A percentile compares a stretch with the other conserved stretches of the same genome.
phyloP scores from a whole-genome alignment of 2,113 vertebrate genomes.

The Pelecanus crispus region DNA sequence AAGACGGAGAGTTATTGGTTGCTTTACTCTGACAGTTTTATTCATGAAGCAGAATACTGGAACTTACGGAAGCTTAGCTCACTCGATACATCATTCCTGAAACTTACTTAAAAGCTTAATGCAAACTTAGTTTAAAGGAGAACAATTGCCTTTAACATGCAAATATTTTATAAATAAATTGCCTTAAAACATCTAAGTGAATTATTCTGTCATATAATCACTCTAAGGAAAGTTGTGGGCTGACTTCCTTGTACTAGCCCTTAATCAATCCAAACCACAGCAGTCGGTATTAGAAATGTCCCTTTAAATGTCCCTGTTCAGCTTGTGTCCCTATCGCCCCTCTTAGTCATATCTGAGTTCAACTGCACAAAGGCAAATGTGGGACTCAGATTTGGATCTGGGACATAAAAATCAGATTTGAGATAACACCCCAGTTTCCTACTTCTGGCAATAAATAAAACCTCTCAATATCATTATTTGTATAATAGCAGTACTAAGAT shows the following conservation, averaged over 20 bases:
- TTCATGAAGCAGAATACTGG: slow-evolving; percentile 44
- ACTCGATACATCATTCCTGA: slow-evolving; percentile 54
- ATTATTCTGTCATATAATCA: slow-evolving; percentile 27
- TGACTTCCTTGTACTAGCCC: background rate
- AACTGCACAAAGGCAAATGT: background rate
- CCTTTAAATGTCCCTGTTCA: background rate
- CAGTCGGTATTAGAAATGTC: background rate
- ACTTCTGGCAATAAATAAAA: background rate
- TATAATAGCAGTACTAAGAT: background rate
- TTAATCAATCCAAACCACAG: background rate
- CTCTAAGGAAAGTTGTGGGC: background rate
- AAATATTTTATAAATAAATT: slow-evolving; percentile 46
- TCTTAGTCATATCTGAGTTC: background rate
- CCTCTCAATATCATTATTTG: background rate
- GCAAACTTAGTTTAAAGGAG: slow-evolving; percentile 45
- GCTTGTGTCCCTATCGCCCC: background rate
- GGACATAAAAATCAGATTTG: background rate
- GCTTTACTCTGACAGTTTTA: slow-evolving; percentile 50
- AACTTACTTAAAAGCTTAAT: slow-evolving; percentile 45
- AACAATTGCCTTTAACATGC: slow-evolving; percentile 46
- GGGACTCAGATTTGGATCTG: background rate
- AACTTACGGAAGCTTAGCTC: slow-evolving; percentile 9
- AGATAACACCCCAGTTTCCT: background rate
- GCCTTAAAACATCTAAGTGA: background rate
- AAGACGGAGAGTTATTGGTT: slow-evolving; percentile 45